Evolutionary conservation across 37 sponge, comb jelly and placozoan genomes (phyloP).

Genomic region (Dysidea cf. avara): DNA sequence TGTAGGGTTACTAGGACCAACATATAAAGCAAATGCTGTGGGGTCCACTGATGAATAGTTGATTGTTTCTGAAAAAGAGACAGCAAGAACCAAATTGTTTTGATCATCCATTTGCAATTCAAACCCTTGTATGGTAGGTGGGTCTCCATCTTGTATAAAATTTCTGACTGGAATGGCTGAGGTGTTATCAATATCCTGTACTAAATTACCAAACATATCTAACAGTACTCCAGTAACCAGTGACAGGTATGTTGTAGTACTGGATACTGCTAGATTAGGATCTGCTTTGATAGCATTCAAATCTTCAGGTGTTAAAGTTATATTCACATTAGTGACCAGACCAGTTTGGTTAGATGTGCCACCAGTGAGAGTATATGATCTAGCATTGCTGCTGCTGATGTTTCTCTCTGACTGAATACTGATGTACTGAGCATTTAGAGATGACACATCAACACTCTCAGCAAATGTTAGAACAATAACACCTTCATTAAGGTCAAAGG

Average conservation of each 20-base stretch:
- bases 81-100: slow-evolving; percentile 29
- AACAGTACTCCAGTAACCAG: slow-evolving; percentile 29
- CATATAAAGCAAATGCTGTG: slow-evolving; percentile 33
- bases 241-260: slow-evolving; percentile 57
- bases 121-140: slow-evolving; percentile 58
- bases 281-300: slow-evolving; percentile 73
- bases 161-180: slow-evolving; percentile 45
- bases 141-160: slow-evolving; percentile 43
- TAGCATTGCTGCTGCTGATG: slow-evolving; percentile 5
- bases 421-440: slow-evolving; percentile 50
- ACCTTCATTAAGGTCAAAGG: slow-evolving; percentile 78
- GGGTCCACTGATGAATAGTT: slow-evolving; percentile 61
- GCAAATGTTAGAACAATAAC: slow-evolving; percentile 58
- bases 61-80: slow-evolving; percentile 70
- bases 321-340: slow-evolving; percentile 13
- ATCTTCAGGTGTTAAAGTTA: slow-evolving; percentile 33
- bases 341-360: slow-evolving; percentile 34
- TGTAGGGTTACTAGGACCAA: slow-evolving; percentile 17
- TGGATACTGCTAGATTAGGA: slow-evolving; percentile 41
- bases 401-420: slow-evolving; percentile 53
- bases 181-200: slow-evolving; percentile 26
- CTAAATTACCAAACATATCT: slow-evolving; percentile 63
- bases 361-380: slow-evolving; percentile 43
- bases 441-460: slow-evolving; percentile 62
- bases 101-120: slow-evolving; percentile 55